These are phyloP conservation scores for Bombus affinis DNA, from an alignment of 1,140 invertebrate genomes.

Conservation along the genomic window DNA sequence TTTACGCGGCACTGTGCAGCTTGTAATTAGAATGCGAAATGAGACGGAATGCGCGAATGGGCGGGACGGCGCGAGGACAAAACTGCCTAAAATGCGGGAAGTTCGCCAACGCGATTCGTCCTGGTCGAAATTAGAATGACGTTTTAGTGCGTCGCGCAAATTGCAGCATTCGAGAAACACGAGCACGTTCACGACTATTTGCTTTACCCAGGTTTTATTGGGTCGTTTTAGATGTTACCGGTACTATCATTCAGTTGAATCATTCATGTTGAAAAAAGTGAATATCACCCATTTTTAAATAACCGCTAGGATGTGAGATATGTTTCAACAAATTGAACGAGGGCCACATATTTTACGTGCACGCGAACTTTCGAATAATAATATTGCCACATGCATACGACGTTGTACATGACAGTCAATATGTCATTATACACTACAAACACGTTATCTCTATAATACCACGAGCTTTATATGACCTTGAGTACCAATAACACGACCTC, in stretches of 20 bases:
- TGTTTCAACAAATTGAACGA: too few relatives aligned
- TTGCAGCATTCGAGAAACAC: conserved; percentile 13
- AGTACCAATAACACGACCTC: too few relatives aligned
- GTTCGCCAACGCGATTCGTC: background rate
- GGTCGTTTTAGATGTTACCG: background rate
- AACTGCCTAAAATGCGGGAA: conserved; percentile 34
- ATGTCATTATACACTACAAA: background rate
- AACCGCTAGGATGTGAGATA: too few relatives aligned
- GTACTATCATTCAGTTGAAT: background rate
- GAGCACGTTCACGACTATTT: background rate
- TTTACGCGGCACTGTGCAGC: conserved; percentile 41
- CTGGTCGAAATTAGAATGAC: conserved; percentile 34
- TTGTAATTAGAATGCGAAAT: conserved; percentile 65
- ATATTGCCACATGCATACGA: background rate
- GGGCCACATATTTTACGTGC: background rate
- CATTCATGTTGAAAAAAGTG: background rate
- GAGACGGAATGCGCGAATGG: conserved; percentile 32
- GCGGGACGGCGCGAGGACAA: background rate
- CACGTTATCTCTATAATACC: background rate
- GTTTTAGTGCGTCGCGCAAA: background rate
- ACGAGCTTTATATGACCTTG: background rate
- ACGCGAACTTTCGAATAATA: background rate
- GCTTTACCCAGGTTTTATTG: background rate
- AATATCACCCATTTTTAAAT: background rate
- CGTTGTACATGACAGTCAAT: background rate